Evolutionary conservation across 2,113 vertebrate genomes (phyloP).

Genomic region (Pelodiscus sinensis): DNA sequence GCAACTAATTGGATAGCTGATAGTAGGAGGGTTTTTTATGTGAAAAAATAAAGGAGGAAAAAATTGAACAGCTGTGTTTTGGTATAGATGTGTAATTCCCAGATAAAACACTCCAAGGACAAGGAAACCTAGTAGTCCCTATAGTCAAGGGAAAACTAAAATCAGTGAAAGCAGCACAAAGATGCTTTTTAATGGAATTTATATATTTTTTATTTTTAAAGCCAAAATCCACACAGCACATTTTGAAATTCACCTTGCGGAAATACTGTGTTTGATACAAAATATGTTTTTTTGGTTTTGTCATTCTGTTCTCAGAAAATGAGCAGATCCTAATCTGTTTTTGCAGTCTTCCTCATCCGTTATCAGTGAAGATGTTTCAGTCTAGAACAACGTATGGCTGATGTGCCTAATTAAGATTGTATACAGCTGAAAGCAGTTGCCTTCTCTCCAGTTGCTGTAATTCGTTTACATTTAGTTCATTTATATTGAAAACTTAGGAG

Average conservation of each 20-base stretch:
- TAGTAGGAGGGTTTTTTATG: conserved; percentile 74
- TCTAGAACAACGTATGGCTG: background rate
- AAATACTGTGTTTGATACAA: background rate
- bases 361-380: background rate
- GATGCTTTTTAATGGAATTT: conserved; percentile 27
- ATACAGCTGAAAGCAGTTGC: background rate
- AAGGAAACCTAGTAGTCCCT: conserved; percentile 70
- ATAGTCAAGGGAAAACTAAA: conserved; percentile 38
- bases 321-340: background rate
- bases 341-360: background rate
- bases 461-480: background rate
- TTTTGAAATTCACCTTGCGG: background rate
- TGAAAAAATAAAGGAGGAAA: conserved; percentile 73
- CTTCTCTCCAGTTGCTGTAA: background rate
- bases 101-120: conserved; percentile 77
- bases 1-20: conserved; percentile 88
- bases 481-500: accelerated
- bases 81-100: conserved; percentile 76
- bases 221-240: background rate
- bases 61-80: conserved; percentile 87
- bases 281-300: background rate
- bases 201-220: conserved; percentile 58
- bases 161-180: conserved; percentile 51
- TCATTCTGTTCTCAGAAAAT: background rate
- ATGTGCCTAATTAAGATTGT: background rate